These are phyloP conservation scores for Tenthredo distinguenda DNA, from an alignment of 2,888 invertebrate genomes.

Conservation along the genomic window DNA sequence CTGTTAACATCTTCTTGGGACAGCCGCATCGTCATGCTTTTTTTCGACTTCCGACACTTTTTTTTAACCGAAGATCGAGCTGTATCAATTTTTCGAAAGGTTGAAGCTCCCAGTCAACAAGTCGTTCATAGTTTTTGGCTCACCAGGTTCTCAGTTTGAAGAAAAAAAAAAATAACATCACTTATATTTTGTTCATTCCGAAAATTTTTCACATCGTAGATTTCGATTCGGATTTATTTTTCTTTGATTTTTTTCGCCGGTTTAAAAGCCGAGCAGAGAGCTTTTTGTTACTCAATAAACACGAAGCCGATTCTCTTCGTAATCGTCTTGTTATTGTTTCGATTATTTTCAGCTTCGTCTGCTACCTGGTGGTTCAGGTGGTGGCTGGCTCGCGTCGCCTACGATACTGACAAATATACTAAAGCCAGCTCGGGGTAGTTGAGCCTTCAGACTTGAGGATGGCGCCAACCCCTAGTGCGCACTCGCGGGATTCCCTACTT, in stretches of 20 bases:
- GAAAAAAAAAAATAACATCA: too few relatives aligned
- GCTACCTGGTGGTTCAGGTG: neutral
- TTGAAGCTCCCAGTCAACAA: neutral
- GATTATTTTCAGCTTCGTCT: neutral
- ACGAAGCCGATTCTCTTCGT: neutral
- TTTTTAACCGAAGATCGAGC: too few relatives aligned
- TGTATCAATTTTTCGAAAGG: neutral
- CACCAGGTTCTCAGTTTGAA: too few relatives aligned
- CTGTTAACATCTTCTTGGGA: conserved; percentile 46
- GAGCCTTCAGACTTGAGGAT: conserved; percentile 21
- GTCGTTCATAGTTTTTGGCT: neutral
- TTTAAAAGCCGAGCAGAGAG: neutral
- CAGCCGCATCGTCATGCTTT: conserved; percentile 34
- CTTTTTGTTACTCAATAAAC: neutral
- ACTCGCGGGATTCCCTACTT: neutral
- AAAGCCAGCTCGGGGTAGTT: conserved; percentile 24
- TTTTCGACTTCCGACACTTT: neutral
- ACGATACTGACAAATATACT: conserved; percentile 27
- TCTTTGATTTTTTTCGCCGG: neutral
- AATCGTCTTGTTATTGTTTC: neutral
- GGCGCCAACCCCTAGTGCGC: conserved; percentile 39
- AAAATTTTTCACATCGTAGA: neutral
- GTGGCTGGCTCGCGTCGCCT: neutral
- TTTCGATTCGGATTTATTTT: neutral
- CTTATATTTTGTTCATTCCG: too few relatives aligned